These are phyloP conservation scores for Spheniscus humboldti DNA, from an alignment of 2,797 vertebrate genomes.

Conservation along the genomic window DNA sequence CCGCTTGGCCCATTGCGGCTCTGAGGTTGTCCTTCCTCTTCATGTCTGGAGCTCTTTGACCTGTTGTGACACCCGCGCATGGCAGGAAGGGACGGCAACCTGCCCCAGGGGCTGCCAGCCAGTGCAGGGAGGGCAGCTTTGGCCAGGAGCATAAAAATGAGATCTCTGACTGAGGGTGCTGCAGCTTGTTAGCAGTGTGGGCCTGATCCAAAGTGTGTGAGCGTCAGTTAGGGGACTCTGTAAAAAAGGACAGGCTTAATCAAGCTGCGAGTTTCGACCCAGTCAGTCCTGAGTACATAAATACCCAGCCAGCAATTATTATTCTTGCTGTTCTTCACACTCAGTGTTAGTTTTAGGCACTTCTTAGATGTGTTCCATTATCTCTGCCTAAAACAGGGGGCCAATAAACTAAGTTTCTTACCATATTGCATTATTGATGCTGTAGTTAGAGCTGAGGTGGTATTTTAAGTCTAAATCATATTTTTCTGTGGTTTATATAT, in stretches of 20 bases:
- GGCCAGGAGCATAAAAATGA: neutral
- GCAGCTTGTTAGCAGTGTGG: neutral
- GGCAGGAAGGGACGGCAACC: neutral
- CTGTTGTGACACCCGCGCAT: accelerated
- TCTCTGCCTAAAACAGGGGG: neutral
- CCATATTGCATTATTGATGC: neutral
- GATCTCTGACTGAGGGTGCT: neutral
- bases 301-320: neutral
- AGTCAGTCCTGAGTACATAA: neutral
- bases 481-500: neutral
- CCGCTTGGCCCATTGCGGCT: accelerated
- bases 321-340: neutral
- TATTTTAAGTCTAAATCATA: neutral
- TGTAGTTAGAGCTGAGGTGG: neutral
- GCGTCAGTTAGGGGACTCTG: neutral
- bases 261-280: neutral
- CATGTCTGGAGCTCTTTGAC: neutral
- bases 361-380: neutral
- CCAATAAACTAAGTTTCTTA: neutral
- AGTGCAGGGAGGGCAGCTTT: neutral
- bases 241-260: neutral
- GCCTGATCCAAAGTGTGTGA: neutral
- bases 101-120: neutral
- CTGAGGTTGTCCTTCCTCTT: neutral
- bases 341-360: neutral